phyloP scores from a whole-genome alignment of 2,113 vertebrate genomes.

The Hystrix cristata region DNA sequence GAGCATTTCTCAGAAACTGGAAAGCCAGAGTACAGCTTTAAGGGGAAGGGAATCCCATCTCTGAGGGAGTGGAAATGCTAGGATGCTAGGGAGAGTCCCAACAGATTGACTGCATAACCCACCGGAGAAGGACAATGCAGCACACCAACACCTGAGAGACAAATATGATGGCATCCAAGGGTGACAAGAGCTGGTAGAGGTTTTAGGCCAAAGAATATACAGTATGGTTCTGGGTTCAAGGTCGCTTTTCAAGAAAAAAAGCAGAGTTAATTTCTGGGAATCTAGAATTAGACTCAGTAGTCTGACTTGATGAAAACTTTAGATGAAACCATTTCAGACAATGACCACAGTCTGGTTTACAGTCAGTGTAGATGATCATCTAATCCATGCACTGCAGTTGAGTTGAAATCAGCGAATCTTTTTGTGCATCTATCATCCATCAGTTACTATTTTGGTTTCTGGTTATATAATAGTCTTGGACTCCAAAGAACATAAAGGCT shows the following conservation, averaged over 20 bases:
- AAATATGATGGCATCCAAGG: not conserved
- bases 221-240: not conserved
- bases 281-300: not conserved
- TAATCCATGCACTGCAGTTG: not conserved
- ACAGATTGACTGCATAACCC: not conserved
- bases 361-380: not conserved
- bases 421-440: not conserved
- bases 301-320: not conserved
- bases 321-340: not conserved
- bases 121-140: not conserved
- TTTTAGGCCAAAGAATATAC: not conserved
- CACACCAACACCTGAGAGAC: not conserved
- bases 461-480: not conserved
- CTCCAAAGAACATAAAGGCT: not conserved
- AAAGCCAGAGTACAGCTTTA: not conserved
- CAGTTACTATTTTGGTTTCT: not conserved
- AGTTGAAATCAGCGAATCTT: not conserved
- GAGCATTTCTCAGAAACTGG: not conserved
- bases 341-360: not conserved
- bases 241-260: not conserved
- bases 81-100: too few species aligned
- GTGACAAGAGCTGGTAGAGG: not conserved
- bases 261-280: not conserved
- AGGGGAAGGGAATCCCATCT: not conserved
- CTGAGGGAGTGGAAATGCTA: not conserved